Conservation (phyloP, 1,140 invertebrate species). For the Sipha flava region DNA sequence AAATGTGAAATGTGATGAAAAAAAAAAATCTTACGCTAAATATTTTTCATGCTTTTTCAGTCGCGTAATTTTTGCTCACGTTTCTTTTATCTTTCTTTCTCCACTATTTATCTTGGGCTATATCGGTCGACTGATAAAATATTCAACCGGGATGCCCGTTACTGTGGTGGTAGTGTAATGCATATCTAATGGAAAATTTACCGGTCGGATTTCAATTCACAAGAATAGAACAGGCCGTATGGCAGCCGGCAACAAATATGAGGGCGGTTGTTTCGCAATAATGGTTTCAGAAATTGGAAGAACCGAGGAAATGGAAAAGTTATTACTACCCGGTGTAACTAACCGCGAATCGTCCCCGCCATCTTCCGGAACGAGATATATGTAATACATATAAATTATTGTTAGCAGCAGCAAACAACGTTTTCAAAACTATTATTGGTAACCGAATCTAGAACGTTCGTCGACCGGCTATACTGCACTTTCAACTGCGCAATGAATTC, state of each 20-base stretch:
- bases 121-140: conserved; percentile 12
- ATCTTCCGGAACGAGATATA: not conserved
- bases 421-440: not conserved
- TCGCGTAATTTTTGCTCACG: not conserved
- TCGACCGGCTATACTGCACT: too few relatives aligned
- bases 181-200: conserved; percentile 5
- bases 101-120: not conserved
- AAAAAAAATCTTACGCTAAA: not conserved
- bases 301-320: not conserved
- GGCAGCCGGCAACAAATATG: not conserved
- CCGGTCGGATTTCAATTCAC: conserved; percentile 5
- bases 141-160: not conserved
- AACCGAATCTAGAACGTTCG: not conserved
- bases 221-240: not conserved
- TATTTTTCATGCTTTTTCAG: not conserved
- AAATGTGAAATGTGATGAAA: not conserved
- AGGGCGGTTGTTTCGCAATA: conserved; percentile 1
- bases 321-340: not conserved
- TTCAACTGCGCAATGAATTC: too few relatives aligned
- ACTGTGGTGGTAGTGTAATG: not conserved
- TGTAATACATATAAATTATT: conserved; percentile 13
- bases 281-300: conserved; percentile 1
- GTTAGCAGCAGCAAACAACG: not conserved
- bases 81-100: too few relatives aligned
- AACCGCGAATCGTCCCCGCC: not conserved